Evolutionary conservation across 2,888 invertebrate genomes (phyloP).

Genomic region (Oligia latruncula): DNA sequence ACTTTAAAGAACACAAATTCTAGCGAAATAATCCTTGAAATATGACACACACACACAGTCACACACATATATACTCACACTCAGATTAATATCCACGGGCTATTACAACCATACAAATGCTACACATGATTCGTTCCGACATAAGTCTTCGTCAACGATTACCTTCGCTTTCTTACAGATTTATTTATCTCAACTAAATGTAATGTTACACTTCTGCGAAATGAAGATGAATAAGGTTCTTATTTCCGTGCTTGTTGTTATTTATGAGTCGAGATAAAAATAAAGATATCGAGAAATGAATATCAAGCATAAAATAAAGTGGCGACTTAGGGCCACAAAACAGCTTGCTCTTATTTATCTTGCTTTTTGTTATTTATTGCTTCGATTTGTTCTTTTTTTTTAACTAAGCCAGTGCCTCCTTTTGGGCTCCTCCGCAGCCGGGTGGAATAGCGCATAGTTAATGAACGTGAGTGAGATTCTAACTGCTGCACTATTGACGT

Average conservation of each 20-base stretch:
- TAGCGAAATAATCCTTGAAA: not conserved
- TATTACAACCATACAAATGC: not conserved
- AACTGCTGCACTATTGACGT: too few relatives aligned
- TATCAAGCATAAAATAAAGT: not conserved
- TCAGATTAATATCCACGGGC: not conserved
- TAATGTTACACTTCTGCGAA: not conserved
- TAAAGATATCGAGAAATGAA: not conserved
- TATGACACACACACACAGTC: not conserved
- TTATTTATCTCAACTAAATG: not conserved
- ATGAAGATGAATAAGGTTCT: not conserved
- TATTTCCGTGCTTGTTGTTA: not conserved
- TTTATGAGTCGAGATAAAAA: not conserved
- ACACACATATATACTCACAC: not conserved
- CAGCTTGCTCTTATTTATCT: not conserved
- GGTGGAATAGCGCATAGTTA: not conserved
- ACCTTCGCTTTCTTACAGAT: constrained; percentile 1
- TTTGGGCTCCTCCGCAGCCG: not conserved
- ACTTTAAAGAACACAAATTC: constrained; percentile 2
- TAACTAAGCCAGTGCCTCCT: not conserved
- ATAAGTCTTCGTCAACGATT: not conserved
- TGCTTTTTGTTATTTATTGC: not conserved
- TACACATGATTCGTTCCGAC: not conserved
- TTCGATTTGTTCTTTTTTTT: not conserved
- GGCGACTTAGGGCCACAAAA: not conserved
- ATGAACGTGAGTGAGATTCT: not conserved